A percentile compares a stretch with the other conserved stretches of the same genome.
These are phyloP conservation scores for Uropsilus gracilis DNA, from an alignment of 2,113 vertebrate species.

Conservation along the genomic window DNA sequence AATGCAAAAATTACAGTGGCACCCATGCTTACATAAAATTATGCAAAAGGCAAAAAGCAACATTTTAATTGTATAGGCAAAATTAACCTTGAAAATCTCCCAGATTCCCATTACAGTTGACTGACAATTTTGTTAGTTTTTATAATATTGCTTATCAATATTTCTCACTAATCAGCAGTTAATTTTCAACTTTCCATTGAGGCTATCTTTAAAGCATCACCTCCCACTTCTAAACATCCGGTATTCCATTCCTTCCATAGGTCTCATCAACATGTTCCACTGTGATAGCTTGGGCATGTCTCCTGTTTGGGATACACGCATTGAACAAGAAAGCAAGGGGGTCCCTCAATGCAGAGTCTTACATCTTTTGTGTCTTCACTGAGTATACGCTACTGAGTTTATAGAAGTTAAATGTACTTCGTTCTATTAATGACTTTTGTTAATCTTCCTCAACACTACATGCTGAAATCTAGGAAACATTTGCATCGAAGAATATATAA, in stretches of 20 bases:
- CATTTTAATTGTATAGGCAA: neutral
- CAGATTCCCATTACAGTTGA: neutral
- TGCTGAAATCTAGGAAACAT: constrained; percentile 27
- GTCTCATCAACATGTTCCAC: neutral
- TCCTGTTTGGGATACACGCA: neutral
- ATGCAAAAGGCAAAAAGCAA: neutral
- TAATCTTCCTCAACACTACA: constrained; percentile 8
- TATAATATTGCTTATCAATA: neutral
- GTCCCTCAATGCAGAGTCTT: neutral
- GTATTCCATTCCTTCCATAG: neutral
- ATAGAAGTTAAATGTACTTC: neutral
- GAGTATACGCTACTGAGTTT: neutral
- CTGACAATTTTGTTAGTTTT: neutral
- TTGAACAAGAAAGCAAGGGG: neutral
- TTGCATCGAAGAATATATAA: constrained; percentile 7
- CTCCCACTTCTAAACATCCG: neutral
- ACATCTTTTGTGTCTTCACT: neutral
- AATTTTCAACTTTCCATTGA: constrained; percentile 38
- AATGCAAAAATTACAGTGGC: neutral
- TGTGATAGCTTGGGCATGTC: neutral
- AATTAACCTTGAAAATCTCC: constrained; percentile 17
- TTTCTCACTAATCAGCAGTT: neutral
- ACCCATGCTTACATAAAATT: neutral
- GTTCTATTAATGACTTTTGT: neutral
- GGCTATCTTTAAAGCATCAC: neutral